A percentile compares a stretch with the other conserved stretches of the same genome.
These are phyloP conservation scores for Pristis pectinata DNA, from an alignment of 2,797 vertebrate genomes.

Conservation along the genomic window DNA sequence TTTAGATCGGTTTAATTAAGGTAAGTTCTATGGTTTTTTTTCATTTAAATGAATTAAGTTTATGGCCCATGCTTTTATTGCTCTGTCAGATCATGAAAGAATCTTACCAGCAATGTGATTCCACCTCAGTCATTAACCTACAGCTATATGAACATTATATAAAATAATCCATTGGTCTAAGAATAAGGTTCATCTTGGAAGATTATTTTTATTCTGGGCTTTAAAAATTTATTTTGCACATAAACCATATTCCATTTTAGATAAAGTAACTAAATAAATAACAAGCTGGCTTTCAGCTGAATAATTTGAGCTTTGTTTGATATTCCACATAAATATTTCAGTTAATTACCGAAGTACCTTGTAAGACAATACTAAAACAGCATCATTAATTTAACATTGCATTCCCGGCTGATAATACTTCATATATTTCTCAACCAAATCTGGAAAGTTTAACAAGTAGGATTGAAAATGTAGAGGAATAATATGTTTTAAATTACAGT, in stretches of 20 bases:
- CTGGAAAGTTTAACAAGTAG: neutral
- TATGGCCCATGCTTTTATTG: slow-evolving; percentile 9
- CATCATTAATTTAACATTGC: slow-evolving; percentile 70
- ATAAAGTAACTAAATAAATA: slow-evolving; percentile 68
- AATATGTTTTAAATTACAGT: neutral
- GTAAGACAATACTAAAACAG: slow-evolving; percentile 65
- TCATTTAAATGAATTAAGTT: slow-evolving; percentile 30
- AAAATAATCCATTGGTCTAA: neutral
- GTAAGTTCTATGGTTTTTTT: slow-evolving; percentile 34
- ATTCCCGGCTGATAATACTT: slow-evolving; percentile 60
- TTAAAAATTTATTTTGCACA: slow-evolving; percentile 51
- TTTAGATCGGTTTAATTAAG: slow-evolving; percentile 37
- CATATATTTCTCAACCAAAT: slow-evolving; percentile 33
- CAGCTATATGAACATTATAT: slow-evolving; percentile 17
- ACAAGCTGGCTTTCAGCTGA: slow-evolving; percentile 67
- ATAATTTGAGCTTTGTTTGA: slow-evolving; percentile 69
- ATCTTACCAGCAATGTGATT: slow-evolving; percentile 8
- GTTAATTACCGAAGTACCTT: slow-evolving; percentile 68
- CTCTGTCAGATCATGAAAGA: slow-evolving; percentile 24
- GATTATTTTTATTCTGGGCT: slow-evolving; percentile 42
- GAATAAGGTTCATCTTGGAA: neutral
- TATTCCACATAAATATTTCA: slow-evolving; percentile 77
- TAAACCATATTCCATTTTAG: slow-evolving; percentile 53
- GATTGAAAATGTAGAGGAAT: slow-evolving; percentile 4
- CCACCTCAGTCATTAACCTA: neutral